Evolutionary conservation across 2,888 invertebrate species (phyloP), one percentile per base, ranked within the genome.

Genomic region (Endotricha flammealis): DNA sequence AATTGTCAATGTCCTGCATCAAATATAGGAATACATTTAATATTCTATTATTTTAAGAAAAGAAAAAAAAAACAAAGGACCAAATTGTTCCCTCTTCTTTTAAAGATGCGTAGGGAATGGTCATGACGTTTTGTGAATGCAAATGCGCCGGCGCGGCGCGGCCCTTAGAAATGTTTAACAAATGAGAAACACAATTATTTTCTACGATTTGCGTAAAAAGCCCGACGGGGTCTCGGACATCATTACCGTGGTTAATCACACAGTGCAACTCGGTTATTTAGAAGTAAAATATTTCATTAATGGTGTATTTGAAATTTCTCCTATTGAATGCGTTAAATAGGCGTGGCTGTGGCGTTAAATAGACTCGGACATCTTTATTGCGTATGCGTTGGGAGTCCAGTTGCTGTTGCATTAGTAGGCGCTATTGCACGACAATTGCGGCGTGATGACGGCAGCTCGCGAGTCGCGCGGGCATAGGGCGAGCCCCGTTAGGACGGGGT

Each of bases 401-500:
- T 69, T 68, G 72, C 68, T 60, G 63, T 64, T 57, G 69, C 75
- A 77, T 81, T 75, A 71, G 75, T 71, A 73, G 71, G 68, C 61
- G 63, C 66, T 68, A 70, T 67, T 68, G 76, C 67, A 73, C 71
- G 72, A 74, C 78, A 76, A 70, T 67, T 65, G 73, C 66, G 60
- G 61, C 62, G 60, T 66, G 74, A 71, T 76, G 81, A 77, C 75
- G 78, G 72, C 71, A 69, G 65, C 57, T 46, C 57, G 61, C 62
- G 60, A 49, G 61, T 57, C 40, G 50, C 34, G 59, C 72, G 68
- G 76, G 65, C 79, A 72, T 78, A 83, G 83, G 83, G 81, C 83
- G 75, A 77, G 75, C 71, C 77, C 85, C 83, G 83, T 85, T 83
- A 83, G 73, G 70, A 66, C 72, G 83, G 73, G 85, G 85, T 85